phyloP scores from a whole-genome alignment of 2,888 invertebrate genomes.

The Apeira syringaria region DNA sequence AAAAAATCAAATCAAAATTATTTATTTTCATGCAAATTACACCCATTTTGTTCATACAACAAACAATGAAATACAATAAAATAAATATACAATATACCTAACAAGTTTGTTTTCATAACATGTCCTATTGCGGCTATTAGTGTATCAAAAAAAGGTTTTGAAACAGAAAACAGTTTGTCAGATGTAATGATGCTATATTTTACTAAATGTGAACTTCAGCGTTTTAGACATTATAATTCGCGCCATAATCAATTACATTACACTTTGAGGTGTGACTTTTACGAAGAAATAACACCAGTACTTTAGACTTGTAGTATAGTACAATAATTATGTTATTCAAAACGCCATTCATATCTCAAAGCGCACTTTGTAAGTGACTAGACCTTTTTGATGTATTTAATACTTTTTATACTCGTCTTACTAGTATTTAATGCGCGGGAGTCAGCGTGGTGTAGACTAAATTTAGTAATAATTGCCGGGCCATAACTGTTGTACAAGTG shows the following conservation, averaged over 20 bases:
- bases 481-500: constrained; percentile 10
- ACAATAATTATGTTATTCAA: constrained; percentile 2
- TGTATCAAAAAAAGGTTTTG: no score
- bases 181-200: no score
- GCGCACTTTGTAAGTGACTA: constrained; percentile 52
- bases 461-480: constrained; percentile 6
- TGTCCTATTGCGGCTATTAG: no score
- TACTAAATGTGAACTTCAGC: no score
- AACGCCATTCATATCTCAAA: constrained; percentile 52
- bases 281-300: constrained; percentile 10
- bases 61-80: no score
- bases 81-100: no score
- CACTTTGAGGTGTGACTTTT: constrained; percentile 58
- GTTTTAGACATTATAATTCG: no score
- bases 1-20: no score
- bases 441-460: constrained; percentile 41
- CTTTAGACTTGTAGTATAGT: constrained; percentile 10
- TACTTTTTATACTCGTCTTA: constrained; percentile 79
- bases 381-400: constrained; percentile 78
- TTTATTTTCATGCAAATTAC: no score
- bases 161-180: no score
- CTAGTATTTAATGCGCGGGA: constrained; percentile 61
- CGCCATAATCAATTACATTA: constrained; percentile 51
- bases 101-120: no score
- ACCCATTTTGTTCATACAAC: no score